phyloP scores from a whole-genome alignment of 2,797 vertebrate species.

The Garrulus glandarius region DNA sequence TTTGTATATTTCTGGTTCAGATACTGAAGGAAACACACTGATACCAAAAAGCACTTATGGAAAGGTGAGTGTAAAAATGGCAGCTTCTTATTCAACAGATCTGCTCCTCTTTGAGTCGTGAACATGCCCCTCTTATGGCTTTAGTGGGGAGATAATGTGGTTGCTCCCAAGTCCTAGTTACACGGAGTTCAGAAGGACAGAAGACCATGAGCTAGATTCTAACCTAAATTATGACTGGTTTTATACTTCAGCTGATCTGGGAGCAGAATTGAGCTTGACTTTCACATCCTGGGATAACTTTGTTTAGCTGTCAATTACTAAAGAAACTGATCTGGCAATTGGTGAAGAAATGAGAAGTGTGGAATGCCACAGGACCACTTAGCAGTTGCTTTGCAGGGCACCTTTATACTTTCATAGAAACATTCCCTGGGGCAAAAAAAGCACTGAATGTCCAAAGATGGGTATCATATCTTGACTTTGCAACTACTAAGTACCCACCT shows the following conservation, averaged over 20 bases:
- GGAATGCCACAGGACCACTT: background rate
- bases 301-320: background rate
- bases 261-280: background rate
- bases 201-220: background rate
- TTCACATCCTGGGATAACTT: background rate
- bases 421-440: background rate
- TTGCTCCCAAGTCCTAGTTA: background rate
- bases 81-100: background rate
- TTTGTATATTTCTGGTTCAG: background rate
- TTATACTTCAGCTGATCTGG: background rate
- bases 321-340: background rate
- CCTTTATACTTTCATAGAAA: background rate
- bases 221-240: background rate
- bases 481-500: background rate
- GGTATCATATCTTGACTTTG: background rate
- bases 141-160: background rate
- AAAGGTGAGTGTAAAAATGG: background rate
- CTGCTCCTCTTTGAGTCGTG: rapidly evolving
- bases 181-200: background rate
- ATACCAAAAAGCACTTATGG: background rate
- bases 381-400: background rate
- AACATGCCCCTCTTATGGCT: background rate
- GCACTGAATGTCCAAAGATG: background rate
- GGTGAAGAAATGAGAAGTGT: background rate
- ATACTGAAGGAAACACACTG: background rate